Evolutionary conservation across 2,797 vertebrate species (phyloP).

Genomic region (Molossus molossus): DNA sequence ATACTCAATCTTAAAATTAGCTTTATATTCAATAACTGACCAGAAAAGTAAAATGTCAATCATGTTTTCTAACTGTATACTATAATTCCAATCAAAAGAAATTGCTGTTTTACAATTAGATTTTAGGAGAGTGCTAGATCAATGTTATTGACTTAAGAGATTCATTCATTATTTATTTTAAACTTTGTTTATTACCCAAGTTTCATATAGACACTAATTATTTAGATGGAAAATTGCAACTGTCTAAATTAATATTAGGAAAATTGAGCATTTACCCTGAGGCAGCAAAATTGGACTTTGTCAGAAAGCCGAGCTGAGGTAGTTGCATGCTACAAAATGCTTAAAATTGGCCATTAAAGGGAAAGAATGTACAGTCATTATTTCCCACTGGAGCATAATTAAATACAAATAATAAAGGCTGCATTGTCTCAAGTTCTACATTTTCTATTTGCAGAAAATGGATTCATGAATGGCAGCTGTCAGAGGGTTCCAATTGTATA

Average conservation of each 20-base stretch:
- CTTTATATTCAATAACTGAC: slow-evolving; percentile 83
- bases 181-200: slow-evolving; percentile 88
- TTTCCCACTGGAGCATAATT: slow-evolving; percentile 86
- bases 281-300: slow-evolving; percentile 85
- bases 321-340: slow-evolving; percentile 77
- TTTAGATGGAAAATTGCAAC: slow-evolving; percentile 87
- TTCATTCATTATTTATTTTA: slow-evolving; percentile 90
- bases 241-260: slow-evolving; percentile 88
- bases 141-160: slow-evolving; percentile 88
- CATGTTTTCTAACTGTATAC: slow-evolving; percentile 77
- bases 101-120: slow-evolving; percentile 85
- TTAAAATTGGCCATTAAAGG: slow-evolving; percentile 83
- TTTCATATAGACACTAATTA: slow-evolving; percentile 89
- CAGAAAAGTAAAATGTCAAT: slow-evolving; percentile 83
- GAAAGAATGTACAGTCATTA: slow-evolving; percentile 76
- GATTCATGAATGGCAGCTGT: slow-evolving; percentile 90
- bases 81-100: slow-evolving; percentile 85
- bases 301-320: slow-evolving; percentile 74
- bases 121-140: slow-evolving; percentile 87
- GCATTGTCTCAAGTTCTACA: slow-evolving; percentile 81
- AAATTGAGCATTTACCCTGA: slow-evolving; percentile 86
- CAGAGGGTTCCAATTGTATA: slow-evolving; percentile 87
- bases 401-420: slow-evolving; percentile 87
- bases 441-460: slow-evolving; percentile 76
- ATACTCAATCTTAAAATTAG: slow-evolving; percentile 33